Base-by-base conservation (phyloP, 2,797 vertebrate genomes). In the Manis crassicaudata region DNA sequence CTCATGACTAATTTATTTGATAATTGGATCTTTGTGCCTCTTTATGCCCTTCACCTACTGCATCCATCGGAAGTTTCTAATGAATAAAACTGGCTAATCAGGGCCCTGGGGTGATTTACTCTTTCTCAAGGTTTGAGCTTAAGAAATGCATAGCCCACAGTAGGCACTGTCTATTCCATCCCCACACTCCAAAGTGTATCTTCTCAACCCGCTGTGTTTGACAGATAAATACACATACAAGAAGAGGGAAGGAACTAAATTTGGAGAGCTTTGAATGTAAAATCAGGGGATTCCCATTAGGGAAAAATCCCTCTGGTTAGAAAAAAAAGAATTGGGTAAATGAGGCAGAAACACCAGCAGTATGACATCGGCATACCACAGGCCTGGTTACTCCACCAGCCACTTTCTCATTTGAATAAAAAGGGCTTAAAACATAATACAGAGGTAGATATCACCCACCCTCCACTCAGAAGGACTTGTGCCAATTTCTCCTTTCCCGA, bases 261-360 rank as follows among this genome's bases (percentile, higher is more conserved):
- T 90, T 65, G 89, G 90, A 92, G 73, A 84, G n/a, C 77, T 94
- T 82, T 93, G 95, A 95, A 93, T 93, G 75, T n/a, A 83, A 94
- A 96, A 96, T 58, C 77, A 82, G 94, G 96, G 95, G 60, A 96
- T 94, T 96, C 72, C 90, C 84, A 46, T 35, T 75, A 96, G 79
- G 68, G 94, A 92, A 96, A 97, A 86, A 92, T 95, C 90, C 95
- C 62, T 96, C 90, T 92, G 89, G 83, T 93, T 95, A 90, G 72
- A 92, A 90, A 91, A 88, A 87, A 93, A 94, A 88, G 90, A 96
- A 95, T 92, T 83, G 94, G 68, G 84, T 92, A 95, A 92, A 96
- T 70, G 94, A 95, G 88, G 88, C 95, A 94, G 94, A 95, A 88
- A 93, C 63, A 92, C 56, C 76, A 27, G 58, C 32, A 52, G 52